Conservation (phyloP, 2,888 invertebrate genomes). For the Hirtodrosophila confusa region DNA sequence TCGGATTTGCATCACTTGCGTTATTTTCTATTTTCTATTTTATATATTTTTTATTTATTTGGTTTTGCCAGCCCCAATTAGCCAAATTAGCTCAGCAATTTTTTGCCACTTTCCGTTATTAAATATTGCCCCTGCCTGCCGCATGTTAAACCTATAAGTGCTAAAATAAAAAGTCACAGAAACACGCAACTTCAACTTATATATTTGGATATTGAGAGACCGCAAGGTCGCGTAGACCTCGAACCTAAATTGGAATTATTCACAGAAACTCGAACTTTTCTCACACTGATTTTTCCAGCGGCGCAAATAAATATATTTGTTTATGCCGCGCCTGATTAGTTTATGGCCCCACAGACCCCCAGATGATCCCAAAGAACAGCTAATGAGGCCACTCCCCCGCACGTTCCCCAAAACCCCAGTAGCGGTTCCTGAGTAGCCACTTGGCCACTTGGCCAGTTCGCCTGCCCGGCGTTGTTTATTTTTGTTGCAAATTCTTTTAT, state of each 20-base stretch:
- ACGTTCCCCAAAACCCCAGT: slow-evolving; percentile 3
- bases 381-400: slow-evolving; percentile 56
- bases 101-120: slow-evolving; percentile 51
- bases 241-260: slow-evolving; percentile 9
- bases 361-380: slow-evolving; percentile 14
- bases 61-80: slow-evolving; percentile 55
- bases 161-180: slow-evolving; percentile 16
- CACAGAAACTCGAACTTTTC: slow-evolving; percentile 37
- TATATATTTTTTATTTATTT: not conserved
- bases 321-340: slow-evolving; percentile 73
- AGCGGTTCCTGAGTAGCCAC: slow-evolving; percentile 40
- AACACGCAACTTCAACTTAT: slow-evolving; percentile 51
- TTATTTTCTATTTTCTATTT: slow-evolving; percentile 13
- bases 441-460: slow-evolving; percentile 24
- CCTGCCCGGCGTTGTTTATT: slow-evolving; percentile 51
- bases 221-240: slow-evolving; percentile 44
- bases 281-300: slow-evolving; percentile 65
- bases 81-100: slow-evolving; percentile 56
- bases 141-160: not conserved
- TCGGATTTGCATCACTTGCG: slow-evolving; percentile 46
- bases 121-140: slow-evolving; percentile 1
- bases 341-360: slow-evolving; percentile 55
- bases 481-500: slow-evolving; percentile 59
- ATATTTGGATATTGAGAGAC: slow-evolving; percentile 18
- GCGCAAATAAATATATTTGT: slow-evolving; percentile 60